A percentile compares a stretch with the other conserved stretches of the same genome.
Evolutionary conservation across 2,888 invertebrate species (phyloP).

Genomic region (Pterostichus niger): DNA sequence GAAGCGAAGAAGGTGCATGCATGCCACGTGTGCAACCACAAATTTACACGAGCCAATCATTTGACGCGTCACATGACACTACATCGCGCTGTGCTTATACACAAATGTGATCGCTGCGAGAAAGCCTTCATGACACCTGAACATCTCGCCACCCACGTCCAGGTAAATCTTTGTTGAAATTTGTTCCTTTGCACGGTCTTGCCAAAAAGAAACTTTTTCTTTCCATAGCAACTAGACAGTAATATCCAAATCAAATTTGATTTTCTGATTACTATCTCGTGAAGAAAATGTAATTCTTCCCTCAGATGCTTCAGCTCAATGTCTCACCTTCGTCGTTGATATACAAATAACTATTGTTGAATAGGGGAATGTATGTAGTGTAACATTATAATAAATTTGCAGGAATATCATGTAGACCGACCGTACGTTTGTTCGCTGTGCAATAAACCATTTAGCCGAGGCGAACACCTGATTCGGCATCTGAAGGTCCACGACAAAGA

Average conservation of each 20-base stretch:
- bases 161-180: too few relatives aligned
- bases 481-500: slow-evolving; percentile 74
- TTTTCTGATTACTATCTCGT: too few relatives aligned
- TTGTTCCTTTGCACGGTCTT: too few relatives aligned
- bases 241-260: too few relatives aligned
- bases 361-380: too few relatives aligned
- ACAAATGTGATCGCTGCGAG: slow-evolving; percentile 76
- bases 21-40: slow-evolving; percentile 75
- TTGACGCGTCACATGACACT: slow-evolving; percentile 76
- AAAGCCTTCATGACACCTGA: slow-evolving; percentile 75
- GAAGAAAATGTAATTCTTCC: too few relatives aligned
- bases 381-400: slow-evolving; percentile 52
- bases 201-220: too few relatives aligned
- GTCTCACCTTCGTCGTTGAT: too few relatives aligned
- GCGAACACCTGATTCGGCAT: slow-evolving; percentile 77
- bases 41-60: slow-evolving; percentile 75
- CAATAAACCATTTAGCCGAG: slow-evolving; percentile 75
- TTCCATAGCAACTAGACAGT: too few relatives aligned
- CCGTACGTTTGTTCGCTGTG: slow-evolving; percentile 76
- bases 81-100: slow-evolving; percentile 74
- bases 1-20: slow-evolving; percentile 72
- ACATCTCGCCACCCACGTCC: slow-evolving; percentile 74
- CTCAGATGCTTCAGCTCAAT: too few relatives aligned
- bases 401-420: slow-evolving; percentile 76
- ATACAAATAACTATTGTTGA: too few relatives aligned